Evolutionary conservation across 2,888 invertebrate genomes (phyloP), one percentile per base, ranked within the genome.

Genomic region (Pristionchus maxplancki): DNA sequence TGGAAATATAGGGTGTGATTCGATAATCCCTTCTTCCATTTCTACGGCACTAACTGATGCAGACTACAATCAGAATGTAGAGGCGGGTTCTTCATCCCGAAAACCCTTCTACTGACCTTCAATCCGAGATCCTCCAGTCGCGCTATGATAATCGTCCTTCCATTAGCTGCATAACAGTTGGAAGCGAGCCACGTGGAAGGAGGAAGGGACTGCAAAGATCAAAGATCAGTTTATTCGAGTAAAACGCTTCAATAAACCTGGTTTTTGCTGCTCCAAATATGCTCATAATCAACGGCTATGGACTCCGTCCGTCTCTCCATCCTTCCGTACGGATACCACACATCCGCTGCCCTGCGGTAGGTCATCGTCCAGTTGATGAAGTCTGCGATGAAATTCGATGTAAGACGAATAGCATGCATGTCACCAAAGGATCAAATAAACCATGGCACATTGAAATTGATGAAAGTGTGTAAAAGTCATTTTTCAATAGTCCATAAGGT

Each of bases 281-380:
- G 89, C 40, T 90, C 88, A 5, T 88, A 67, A 44, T 90, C 89
- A 31, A 90, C 50, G 4, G 20, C n/a, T 0, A 50, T 34, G 17
- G 6, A 20, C 15, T 48, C 50, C 20, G 15, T 90, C 89, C 17
- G 82, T 83, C 31, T 89, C 20, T 89, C 89, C 34, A 91, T 87
- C 1, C 53, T 64, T 11, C 91, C 91, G 78, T 91, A 91, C 0
- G 91, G 91, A 53, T 90, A 87, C 87, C 88, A 90, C 0, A 91
- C 58, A 50, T 91, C 91, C 1, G 91, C 89, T 78, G 91, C 91
- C 9, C 85, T 89, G 48, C 91, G 84, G 67, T 90, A 91, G 1
- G 91, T 91, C 91, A 91, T 91, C 20, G 91, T 91, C 91, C 91
- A 91, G 82, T 91, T 91, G 20, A 91, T 89, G 24, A 90, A 87